Percentiles rank a stretch among this genome's conserved stretches.
phyloP scores from a whole-genome alignment of 2,797 vertebrate genomes.

The Ispidina picta region DNA sequence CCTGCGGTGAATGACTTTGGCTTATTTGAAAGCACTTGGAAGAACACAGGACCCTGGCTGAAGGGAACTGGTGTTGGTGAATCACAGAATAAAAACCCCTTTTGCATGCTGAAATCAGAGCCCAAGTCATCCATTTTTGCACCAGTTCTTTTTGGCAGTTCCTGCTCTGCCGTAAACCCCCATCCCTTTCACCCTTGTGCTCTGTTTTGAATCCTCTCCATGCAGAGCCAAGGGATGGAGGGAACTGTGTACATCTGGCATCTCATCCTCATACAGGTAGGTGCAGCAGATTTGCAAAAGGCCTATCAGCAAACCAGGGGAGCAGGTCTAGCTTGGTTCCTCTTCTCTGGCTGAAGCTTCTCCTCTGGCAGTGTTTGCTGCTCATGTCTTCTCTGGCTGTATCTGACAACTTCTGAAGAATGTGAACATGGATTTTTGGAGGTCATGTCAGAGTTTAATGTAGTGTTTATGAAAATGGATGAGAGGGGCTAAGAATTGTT shows the following conservation, averaged over 20 bases:
- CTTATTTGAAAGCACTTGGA: conserved; percentile 10
- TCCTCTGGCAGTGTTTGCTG: neutral
- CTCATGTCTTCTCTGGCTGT: neutral
- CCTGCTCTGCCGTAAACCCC: neutral
- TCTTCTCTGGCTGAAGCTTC: neutral
- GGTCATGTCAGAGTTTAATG: conserved; percentile 45
- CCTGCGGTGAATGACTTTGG: neutral
- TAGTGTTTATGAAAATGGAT: conserved; percentile 50
- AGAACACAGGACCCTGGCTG: neutral
- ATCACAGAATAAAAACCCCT: neutral
- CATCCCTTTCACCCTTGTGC: neutral
- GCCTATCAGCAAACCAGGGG: neutral
- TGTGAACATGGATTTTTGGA: conserved; percentile 54
- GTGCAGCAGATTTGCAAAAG: neutral
- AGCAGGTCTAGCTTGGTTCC: neutral
- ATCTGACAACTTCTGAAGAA: conserved; percentile 33
- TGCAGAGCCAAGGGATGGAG: rapidly evolving
- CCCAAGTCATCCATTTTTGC: neutral
- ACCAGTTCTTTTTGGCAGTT: neutral
- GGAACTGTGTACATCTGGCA: neutral
- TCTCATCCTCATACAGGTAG: neutral
- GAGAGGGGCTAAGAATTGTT: conserved; percentile 16
- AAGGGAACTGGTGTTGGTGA: neutral
- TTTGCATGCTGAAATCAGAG: neutral
- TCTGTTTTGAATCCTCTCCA: neutral